Percentiles rank a stretch among this genome's conserved stretches.
Conservation (phyloP, 2,888 invertebrate species). For the Chrysomela aeneicollis region DNA sequence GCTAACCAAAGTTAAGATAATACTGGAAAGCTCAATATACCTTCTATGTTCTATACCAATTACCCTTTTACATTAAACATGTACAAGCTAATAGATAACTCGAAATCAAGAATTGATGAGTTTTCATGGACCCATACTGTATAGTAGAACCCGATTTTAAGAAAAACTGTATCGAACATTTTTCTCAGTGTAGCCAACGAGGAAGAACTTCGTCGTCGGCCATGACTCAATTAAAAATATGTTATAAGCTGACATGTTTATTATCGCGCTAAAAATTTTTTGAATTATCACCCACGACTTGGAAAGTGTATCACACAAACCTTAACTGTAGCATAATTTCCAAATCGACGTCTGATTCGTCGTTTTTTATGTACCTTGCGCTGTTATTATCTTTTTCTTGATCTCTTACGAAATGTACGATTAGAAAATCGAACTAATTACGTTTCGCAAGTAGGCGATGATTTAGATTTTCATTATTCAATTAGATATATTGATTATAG, state of each 20-base stretch:
- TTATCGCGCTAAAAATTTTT: constrained; percentile 45
- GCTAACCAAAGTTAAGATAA: too few species aligned
- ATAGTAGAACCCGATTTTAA: too few species aligned
- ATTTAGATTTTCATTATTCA: constrained; percentile 28
- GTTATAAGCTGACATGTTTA: constrained; percentile 45
- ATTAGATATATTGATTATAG: constrained; percentile 26
- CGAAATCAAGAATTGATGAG: too few species aligned
- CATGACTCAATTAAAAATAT: constrained; percentile 48
- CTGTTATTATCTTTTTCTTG: constrained; percentile 27
- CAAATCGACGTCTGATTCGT: constrained; percentile 30
- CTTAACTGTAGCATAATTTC: constrained; percentile 26
- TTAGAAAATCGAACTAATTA: constrained; percentile 22
- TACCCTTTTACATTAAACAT: too few species aligned
- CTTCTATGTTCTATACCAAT: too few species aligned
- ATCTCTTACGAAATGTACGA: constrained; percentile 22
- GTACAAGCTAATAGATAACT: too few species aligned
- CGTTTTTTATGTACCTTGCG: constrained; percentile 16
- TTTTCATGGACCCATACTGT: too few species aligned
- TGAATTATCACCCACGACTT: constrained; percentile 53
- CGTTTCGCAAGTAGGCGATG: constrained; percentile 22
- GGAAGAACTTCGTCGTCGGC: constrained; percentile 40
- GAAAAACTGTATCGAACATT: background rate
- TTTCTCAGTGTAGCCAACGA: constrained; percentile 33
- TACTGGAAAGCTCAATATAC: too few species aligned
- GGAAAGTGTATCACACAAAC: constrained; percentile 38